Evolutionary conservation across 2,888 invertebrate genomes (phyloP), one percentile per base, ranked within the genome.

Genomic region (Choristoneura rosaceana): DNA sequence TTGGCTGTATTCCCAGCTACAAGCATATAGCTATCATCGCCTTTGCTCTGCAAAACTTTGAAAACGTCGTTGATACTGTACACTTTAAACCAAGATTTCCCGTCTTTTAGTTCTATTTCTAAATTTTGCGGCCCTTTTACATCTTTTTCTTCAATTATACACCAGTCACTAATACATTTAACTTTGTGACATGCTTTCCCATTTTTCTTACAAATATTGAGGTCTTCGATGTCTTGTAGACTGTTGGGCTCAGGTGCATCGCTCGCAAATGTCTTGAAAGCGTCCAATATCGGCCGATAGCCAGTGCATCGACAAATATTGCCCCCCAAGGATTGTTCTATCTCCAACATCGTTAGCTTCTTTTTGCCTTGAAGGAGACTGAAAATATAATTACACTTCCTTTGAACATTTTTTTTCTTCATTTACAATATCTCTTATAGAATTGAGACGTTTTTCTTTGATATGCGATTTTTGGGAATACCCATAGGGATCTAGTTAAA

Each of bases 261-360:
- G 4, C 82, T 88, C 0, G 96, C 96, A 77, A 96, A 95, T 0
- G 95, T 95, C 84, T 97, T 97, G 87, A 97, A 96, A 2, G 97
- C 95, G 80, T 97, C 96, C 58, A 97, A 84, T 66, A 97, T 97
- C 0, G 97, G 95, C 10, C 97, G 92, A 81, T 96, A 97, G 0
- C 97, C 97, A 0, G 97, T 97, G 83, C 97, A 97, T 47, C 97
- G 94, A 77, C 97, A 97, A 41, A 97, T 95, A 78, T 97, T 97
- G 61, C 97, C 95, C 2, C 96, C 96, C 76, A 97, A 96, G 0
- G 96, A 95, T 78, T 96, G 95, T 83, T 97, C 97, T 33, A 97
- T 93, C 78, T 96, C 95, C 50, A 95, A 90, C 95, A 95, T 95
- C 5, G 95, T 95, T 47, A 95, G 79, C 10, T 90, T 84, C 75